Percentiles rank a stretch among this genome's conserved stretches.
Conservation (phyloP, 2,888 invertebrate species). For the Hofmannophila pseudospretella region DNA sequence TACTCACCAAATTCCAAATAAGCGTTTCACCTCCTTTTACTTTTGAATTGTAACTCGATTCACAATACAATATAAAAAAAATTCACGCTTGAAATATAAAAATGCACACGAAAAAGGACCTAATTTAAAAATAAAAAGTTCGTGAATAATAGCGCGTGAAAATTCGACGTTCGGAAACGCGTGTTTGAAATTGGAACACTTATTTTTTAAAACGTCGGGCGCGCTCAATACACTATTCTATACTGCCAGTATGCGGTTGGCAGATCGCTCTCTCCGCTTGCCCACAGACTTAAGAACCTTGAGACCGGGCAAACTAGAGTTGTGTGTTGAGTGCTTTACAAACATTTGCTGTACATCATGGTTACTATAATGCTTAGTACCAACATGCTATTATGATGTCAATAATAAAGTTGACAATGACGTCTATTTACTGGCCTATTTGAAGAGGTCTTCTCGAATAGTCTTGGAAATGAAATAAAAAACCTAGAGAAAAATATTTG, state of each 20-base stretch:
- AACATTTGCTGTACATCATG: constrained; percentile 10
- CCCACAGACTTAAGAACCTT: constrained; percentile 35
- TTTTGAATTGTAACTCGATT: constrained; percentile 38
- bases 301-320: constrained; percentile 35
- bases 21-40: constrained; percentile 64
- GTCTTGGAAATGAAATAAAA: too few species aligned
- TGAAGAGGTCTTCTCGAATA: background rate
- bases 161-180: constrained; percentile 14
- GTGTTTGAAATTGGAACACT: constrained; percentile 36
- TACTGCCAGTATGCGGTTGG: constrained; percentile 42
- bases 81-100: constrained; percentile 14
- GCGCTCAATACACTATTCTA: constrained; percentile 35
- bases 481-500: too few species aligned
- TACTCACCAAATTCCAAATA: constrained; percentile 48
- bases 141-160: constrained; percentile 36
- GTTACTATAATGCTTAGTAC: background rate
- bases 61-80: constrained; percentile 26
- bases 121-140: constrained; percentile 14
- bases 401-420: background rate
- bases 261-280: constrained; percentile 57
- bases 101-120: constrained; percentile 16
- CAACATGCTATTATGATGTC: background rate
- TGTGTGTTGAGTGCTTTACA: constrained; percentile 10
- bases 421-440: background rate
- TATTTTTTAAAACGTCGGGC: constrained; percentile 34